Evolutionary conservation across 2,113 vertebrate species (phyloP), one percentile per base, ranked within the genome.

Genomic region (Bubo blakistoni): DNA sequence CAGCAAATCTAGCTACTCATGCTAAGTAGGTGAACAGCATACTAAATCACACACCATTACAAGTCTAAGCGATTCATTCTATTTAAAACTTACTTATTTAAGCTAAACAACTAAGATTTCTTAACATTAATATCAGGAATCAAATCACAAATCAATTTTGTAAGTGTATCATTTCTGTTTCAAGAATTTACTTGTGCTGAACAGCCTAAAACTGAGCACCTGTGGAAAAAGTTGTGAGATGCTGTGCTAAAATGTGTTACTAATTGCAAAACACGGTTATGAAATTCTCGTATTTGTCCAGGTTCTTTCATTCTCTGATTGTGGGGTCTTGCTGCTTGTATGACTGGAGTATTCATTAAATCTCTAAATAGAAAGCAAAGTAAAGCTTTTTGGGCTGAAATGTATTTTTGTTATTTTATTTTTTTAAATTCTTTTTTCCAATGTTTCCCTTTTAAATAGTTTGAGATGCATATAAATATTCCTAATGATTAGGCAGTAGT

Each of bases 381-480:
- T 80, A 90, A 93, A 61, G 49, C 32, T 80, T 94, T 93, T 69
- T 19, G 78, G 49, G 52, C 47, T 88, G 49, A 94, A 90, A 94
- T 62, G 30, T 21, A 4, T 72, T 70, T 46, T 66, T 90, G 4
- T n/a, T 47, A 46, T 36, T 32, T 59, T 27, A 13, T 54, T 40
- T 51, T 78, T 81, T 40, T 5, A 0, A 76, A 65, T 77, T 77
- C 10, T 81, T 72, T 72, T 36, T 70, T 81, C 46, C 47, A 92
- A 0, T 77, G 16, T 83, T 92, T 90, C 32, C 30, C 52, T 93
- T 93, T 62, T 78, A 92, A 96, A 91, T 66, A 93, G 59, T 92
- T 86, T 73, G 63, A 78, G 40, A 94, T 83, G 82, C 61, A 74
- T 92, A 92, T 90, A 96, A 96, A 90, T 96, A 90, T 96, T 94